These are phyloP conservation scores for Tanytarsus gracilentus DNA, from an alignment of 2,888 invertebrate genomes.

Conservation along the genomic window DNA sequence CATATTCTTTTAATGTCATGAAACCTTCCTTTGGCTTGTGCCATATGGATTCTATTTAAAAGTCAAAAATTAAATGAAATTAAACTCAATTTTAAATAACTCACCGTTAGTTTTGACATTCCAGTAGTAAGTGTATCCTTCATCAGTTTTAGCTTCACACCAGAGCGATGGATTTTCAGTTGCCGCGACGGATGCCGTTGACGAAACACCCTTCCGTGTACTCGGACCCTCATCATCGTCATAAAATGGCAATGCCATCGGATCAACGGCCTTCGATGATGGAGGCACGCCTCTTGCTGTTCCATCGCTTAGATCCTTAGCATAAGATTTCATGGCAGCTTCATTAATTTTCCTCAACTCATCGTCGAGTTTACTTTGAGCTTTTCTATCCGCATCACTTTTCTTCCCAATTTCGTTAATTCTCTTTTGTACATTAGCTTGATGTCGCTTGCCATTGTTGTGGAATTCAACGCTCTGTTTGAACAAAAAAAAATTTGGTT, in stretches of 20 bases:
- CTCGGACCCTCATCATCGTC: constrained; percentile 33
- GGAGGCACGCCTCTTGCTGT: constrained; percentile 38
- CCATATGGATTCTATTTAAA: constrained; percentile 62
- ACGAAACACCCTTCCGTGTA: constrained; percentile 31
- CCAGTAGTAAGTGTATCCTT: constrained; percentile 79
- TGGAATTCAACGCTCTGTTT: constrained; percentile 85
- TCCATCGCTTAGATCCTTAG: constrained; percentile 60
- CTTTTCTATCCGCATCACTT: constrained; percentile 70
- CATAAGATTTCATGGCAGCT: constrained; percentile 79
- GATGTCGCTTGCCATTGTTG: constrained; percentile 85
- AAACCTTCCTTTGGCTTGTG: constrained; percentile 64
- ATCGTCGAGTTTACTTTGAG: constrained; percentile 64
- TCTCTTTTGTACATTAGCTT: constrained; percentile 80
- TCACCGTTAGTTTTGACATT: constrained; percentile 72
- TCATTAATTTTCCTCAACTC: constrained; percentile 83
- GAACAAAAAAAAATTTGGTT: constrained; percentile 31
- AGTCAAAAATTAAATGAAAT: constrained; percentile 12
- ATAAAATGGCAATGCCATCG: constrained; percentile 26
- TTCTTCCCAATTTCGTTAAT: constrained; percentile 76
- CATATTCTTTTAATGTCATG: constrained; percentile 57
- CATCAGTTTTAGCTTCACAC: constrained; percentile 69
- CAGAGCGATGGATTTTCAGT: constrained; percentile 48
- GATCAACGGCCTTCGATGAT: constrained; percentile 25
- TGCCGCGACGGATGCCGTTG: constrained; percentile 31
- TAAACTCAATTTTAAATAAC: constrained; percentile 21